Evolutionary conservation across 2,113 vertebrate species (phyloP).

Genomic region (Nothoprocta pentlandii): DNA sequence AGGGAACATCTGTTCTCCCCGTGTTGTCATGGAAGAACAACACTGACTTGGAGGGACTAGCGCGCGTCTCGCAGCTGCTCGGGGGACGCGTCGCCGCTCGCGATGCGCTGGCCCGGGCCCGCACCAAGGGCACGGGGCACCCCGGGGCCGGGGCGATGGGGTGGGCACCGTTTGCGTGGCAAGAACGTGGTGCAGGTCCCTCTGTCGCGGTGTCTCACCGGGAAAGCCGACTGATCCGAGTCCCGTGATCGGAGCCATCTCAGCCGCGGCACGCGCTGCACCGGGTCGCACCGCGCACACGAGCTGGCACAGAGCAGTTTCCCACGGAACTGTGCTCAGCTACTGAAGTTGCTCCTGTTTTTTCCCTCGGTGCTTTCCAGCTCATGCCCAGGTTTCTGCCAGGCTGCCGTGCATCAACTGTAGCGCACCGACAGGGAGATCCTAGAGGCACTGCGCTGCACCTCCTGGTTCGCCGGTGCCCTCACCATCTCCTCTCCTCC

Average conservation of each 20-base stretch:
- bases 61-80: not conserved
- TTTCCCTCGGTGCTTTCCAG: not conserved
- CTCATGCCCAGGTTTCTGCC: not conserved
- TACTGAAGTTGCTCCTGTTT: not conserved
- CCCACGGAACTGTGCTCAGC: not conserved
- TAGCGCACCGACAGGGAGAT: not conserved
- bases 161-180: accelerated
- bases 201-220: not conserved
- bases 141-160: not conserved
- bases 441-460: not conserved
- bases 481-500: not conserved
- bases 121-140: not conserved
- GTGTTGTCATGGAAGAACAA: not conserved
- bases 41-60: not conserved
- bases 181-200: not conserved
- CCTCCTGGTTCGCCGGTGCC: not conserved
- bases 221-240: not conserved
- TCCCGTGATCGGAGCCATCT: not conserved
- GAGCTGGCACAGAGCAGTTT: not conserved
- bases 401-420: not conserved
- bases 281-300: accelerated
- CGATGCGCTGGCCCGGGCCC: accelerated
- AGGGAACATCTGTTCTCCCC: not conserved
- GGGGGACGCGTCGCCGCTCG: accelerated
- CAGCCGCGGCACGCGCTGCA: not conserved